phyloP scores from a whole-genome alignment of 2,888 invertebrate genomes.

The Dasysyrphus albostriatus region DNA sequence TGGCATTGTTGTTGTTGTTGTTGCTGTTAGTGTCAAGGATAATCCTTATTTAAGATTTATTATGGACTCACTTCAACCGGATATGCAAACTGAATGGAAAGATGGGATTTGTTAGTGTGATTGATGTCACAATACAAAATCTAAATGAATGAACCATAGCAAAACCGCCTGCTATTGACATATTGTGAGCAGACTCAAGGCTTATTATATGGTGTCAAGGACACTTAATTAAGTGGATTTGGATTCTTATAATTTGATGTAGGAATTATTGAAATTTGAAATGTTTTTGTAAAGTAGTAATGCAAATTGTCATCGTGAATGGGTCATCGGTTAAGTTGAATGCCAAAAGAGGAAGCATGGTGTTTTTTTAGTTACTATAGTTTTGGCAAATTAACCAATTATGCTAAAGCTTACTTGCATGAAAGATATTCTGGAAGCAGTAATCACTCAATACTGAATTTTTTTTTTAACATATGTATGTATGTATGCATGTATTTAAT shows the following conservation, averaged over 20 bases:
- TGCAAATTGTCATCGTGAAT: not conserved
- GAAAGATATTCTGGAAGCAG: too few relatives aligned
- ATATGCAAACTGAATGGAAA: not conserved
- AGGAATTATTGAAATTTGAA: not conserved
- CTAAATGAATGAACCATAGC: not conserved
- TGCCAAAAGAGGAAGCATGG: too few relatives aligned
- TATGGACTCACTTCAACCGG: slow-evolving; percentile 17
- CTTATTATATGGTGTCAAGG: slow-evolving; percentile 12
- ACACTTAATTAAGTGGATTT: slow-evolving; percentile 26
- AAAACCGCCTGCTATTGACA: slow-evolving; percentile 9
- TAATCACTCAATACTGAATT: too few relatives aligned
- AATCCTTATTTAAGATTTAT: slow-evolving; percentile 66
- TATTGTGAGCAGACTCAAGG: not conserved
- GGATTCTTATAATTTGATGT: slow-evolving; percentile 16
- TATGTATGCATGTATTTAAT: too few relatives aligned
- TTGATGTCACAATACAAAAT: not conserved
- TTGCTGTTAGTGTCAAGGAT: slow-evolving; percentile 30
- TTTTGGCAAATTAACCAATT: too few relatives aligned
- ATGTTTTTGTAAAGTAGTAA: not conserved
- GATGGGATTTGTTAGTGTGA: slow-evolving; percentile 7
- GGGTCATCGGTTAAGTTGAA: not conserved
- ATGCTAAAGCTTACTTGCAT: too few relatives aligned
- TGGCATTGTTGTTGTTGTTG: slow-evolving; percentile 30
- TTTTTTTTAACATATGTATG: too few relatives aligned
- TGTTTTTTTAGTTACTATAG: too few relatives aligned